Conservation (phyloP, 23 tunicate genomes). For the Ascidia mentula region DNA sequence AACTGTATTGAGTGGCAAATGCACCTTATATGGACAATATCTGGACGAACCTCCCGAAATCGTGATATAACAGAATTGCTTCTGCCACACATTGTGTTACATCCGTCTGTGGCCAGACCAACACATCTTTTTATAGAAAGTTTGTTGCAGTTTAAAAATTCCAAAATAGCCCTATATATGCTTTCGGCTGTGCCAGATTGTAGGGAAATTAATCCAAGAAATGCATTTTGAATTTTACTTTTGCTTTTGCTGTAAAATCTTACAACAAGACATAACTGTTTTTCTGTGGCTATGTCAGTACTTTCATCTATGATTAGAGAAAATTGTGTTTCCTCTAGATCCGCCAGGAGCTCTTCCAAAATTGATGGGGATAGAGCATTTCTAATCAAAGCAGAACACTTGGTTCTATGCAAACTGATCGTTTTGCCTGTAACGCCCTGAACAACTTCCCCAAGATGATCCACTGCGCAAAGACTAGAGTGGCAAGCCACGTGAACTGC, state of each 20-base stretch:
- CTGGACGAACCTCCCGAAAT: constrained; percentile 13
- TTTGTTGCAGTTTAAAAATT: not conserved
- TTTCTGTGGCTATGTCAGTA: not conserved
- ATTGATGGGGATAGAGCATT: not conserved
- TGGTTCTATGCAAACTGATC: not conserved
- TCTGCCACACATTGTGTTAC: constrained; percentile 7
- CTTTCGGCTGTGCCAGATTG: not conserved
- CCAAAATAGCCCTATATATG: not conserved
- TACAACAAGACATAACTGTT: not conserved
- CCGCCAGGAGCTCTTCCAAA: not conserved
- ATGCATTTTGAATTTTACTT: not conserved
- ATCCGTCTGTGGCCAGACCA: not conserved
- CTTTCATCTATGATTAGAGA: not conserved
- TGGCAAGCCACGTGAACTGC: not conserved
- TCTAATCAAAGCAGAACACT: not conserved
- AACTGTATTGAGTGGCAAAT: constrained; percentile 47
- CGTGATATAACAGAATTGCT: constrained; percentile 20
- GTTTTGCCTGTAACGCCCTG: not conserved
- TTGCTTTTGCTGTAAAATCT: not conserved
- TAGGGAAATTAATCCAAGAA: not conserved
- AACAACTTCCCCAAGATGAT: not conserved
- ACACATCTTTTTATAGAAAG: not conserved
- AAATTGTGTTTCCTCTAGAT: not conserved
- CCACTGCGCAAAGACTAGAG: not conserved
- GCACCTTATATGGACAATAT: constrained; percentile 23